phyloP scores from a whole-genome alignment of 2,797 vertebrate species.

The Sarcoramphus papa region DNA sequence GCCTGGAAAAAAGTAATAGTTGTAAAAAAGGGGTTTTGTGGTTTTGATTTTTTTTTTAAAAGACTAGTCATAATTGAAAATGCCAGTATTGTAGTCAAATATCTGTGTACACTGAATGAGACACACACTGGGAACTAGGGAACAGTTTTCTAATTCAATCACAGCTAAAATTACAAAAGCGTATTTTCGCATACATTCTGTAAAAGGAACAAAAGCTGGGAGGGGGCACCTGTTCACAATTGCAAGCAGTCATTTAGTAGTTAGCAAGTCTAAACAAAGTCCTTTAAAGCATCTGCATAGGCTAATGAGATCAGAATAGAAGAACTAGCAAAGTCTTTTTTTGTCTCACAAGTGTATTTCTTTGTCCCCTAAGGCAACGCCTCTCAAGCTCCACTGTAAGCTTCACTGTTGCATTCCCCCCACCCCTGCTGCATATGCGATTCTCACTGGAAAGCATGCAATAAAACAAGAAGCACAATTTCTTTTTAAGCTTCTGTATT shows the following conservation, averaged over 20 bases:
- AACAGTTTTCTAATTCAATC: not conserved
- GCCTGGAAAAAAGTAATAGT: constrained; percentile 78
- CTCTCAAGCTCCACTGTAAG: not conserved
- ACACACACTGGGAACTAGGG: not conserved
- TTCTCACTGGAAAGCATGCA: not conserved
- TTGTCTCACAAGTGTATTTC: not conserved
- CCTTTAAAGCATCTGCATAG: not conserved
- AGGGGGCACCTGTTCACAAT: not conserved
- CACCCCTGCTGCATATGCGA: accelerated
- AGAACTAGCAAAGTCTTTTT: not conserved
- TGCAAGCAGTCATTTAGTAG: not conserved
- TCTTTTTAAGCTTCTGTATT: not conserved
- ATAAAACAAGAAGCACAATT: not conserved
- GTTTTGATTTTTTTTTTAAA: not conserved
- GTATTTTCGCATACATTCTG: not conserved
- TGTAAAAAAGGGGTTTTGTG: not conserved
- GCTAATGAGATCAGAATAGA: not conserved
- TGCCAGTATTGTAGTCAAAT: not conserved
- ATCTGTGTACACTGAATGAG: not conserved
- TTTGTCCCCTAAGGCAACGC: not conserved
- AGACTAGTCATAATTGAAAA: not conserved
- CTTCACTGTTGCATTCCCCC: not conserved
- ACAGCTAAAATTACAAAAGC: not conserved
- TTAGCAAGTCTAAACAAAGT: not conserved
- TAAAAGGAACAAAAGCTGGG: not conserved